Conservation (phyloP, 2,797 vertebrate species). For the Paguma larvata region DNA sequence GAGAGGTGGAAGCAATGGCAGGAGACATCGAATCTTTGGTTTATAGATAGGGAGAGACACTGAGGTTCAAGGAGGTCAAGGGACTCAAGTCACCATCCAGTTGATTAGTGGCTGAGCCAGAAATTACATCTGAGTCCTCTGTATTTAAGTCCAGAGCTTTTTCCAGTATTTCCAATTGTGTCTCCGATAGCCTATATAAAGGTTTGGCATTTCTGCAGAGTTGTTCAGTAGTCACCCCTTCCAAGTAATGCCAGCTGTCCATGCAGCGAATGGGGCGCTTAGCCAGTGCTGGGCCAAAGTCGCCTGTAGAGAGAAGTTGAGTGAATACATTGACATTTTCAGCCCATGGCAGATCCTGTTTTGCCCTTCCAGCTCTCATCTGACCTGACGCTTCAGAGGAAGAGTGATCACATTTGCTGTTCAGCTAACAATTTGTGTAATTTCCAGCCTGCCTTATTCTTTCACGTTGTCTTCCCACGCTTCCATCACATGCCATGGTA, state of each 20-base stretch:
- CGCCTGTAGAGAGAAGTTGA: conserved; percentile 55
- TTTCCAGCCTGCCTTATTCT: conserved; percentile 77
- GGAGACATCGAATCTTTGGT: neutral
- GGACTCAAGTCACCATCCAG: neutral
- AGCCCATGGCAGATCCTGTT: conserved; percentile 74
- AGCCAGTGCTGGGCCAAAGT: conserved; percentile 62
- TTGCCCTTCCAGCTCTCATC: conserved; percentile 74
- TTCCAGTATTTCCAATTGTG: conserved; percentile 60
- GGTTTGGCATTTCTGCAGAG: conserved; percentile 78
- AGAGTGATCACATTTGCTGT: conserved; percentile 66
- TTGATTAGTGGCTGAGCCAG: neutral
- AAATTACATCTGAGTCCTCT: neutral
- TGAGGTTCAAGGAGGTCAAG: neutral
- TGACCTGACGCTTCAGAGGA: conserved; percentile 64
- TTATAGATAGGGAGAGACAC: neutral
- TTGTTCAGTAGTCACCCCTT: conserved; percentile 72
- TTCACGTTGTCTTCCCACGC: conserved; percentile 69
- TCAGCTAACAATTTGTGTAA: conserved; percentile 71
- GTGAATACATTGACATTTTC: conserved; percentile 80
- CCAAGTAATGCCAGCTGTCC: conserved; percentile 79
- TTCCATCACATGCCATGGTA: conserved; percentile 59
- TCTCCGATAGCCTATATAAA: conserved; percentile 80
- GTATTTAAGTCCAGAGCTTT: conserved; percentile 59
- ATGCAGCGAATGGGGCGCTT: conserved; percentile 45
- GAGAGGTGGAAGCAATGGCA: neutral